Base-by-base conservation (phyloP, 2,888 invertebrate genomes). In the Yponomeuta sedellus region DNA sequence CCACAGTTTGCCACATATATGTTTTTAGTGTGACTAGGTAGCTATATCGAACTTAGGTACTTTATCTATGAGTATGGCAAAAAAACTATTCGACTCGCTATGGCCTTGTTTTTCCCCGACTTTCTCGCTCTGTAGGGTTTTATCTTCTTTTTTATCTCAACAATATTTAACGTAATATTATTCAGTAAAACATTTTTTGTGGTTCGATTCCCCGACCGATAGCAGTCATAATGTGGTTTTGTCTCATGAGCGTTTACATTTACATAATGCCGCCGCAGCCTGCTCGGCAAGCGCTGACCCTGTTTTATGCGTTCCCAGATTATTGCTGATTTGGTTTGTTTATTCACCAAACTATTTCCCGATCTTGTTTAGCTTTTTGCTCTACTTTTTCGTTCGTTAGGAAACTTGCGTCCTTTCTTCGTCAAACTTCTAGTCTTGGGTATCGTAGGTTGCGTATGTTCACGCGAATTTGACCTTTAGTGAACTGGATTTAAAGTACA, bases 271-370 rank as follows among this genome's bases (percentile, higher is more conserved):
- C 39, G 22, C 52, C 34, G 62, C 56, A 66, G 20, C 66, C 19
- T 22, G 39, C 66, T 28, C 57, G 56, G 20, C n/a, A 56, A 57
- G 56, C 57, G 22, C 57, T 61, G 44, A 19, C 64, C 52, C 64
- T 67, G 65, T 52, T 65, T 66, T 68, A 65, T 61, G 66, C 67
- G 68, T 64, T 52, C 16, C 65, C 56, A 61, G 66, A 62, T 65
- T 66, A 66, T 62, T 66, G 19, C 58, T 56, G 20, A 61, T 68
- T 61, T n/a, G 57, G 64, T 69, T 68, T 63, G 66, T 68, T 65
- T 67, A 66, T 68, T 65, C 67, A 65, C 28, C 52, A n/a, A 64
- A 25, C 68, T 66, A 72, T 71, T 71, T 70, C 68, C 68, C 71
- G 72, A 71, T 71, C 69, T 68, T 66, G 65, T 62, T 62, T 67